These are phyloP conservation scores for Hyposmocoma kahamanoa DNA, from an alignment of 1,140 invertebrate species.

Conservation along the genomic window DNA sequence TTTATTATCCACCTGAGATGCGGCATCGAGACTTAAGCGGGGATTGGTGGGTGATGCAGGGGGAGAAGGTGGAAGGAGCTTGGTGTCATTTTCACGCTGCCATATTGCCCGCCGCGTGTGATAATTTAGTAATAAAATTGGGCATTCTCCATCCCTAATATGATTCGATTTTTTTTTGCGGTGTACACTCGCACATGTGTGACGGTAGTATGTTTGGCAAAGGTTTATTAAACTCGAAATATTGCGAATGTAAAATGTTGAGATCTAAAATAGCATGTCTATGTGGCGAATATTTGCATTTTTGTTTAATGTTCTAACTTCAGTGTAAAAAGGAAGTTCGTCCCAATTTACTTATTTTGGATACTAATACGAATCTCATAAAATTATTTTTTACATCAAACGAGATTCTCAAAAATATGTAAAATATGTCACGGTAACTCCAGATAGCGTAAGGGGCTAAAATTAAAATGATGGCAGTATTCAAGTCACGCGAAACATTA, in stretches of 20 bases:
- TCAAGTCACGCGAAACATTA: conserved; percentile 72
- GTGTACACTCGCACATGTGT: too few species aligned
- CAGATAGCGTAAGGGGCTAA: conserved; percentile 45
- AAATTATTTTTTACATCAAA: conserved; percentile 66
- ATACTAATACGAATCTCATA: too few species aligned
- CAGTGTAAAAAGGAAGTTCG: too few species aligned
- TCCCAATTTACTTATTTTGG: too few species aligned
- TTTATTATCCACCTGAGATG: conserved; percentile 37
- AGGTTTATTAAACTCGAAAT: too few species aligned
- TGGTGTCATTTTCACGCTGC: conserved; percentile 48
- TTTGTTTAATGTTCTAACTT: too few species aligned
- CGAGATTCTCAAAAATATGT: conserved; percentile 68
- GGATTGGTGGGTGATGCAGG: conserved; percentile 10
- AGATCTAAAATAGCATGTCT: too few species aligned
- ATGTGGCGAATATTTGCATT: too few species aligned
- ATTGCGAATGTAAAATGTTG: too few species aligned
- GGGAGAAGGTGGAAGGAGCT: conserved; percentile 13
- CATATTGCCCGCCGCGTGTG: conserved; percentile 32
- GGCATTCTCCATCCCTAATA: too few species aligned
- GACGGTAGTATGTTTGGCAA: too few species aligned
- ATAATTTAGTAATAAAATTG: conserved; percentile 54
- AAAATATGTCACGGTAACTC: conserved; percentile 50
- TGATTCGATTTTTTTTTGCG: too few species aligned
- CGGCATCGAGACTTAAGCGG: conserved; percentile 25
- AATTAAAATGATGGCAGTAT: conserved; percentile 69